Evolutionary conservation across 2,888 invertebrate genomes (phyloP).

Genomic region (Galerucella nymphaeae): DNA sequence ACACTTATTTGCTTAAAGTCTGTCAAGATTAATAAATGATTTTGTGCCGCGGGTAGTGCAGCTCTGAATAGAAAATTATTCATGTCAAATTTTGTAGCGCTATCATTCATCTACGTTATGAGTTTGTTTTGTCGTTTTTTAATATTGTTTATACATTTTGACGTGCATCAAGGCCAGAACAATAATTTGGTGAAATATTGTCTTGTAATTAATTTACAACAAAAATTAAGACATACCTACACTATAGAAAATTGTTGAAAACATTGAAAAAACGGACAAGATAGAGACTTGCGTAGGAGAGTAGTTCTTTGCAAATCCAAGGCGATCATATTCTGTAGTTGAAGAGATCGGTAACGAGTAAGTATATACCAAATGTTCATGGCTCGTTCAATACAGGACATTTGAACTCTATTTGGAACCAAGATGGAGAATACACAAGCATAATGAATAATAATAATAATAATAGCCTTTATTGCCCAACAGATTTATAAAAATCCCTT

Average conservation of each 20-base stretch:
- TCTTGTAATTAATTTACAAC: neutral
- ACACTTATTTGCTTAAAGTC: constrained; percentile 33
- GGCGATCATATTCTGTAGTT: no score
- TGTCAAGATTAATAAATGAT: constrained; percentile 30
- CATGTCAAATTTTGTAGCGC: constrained; percentile 23
- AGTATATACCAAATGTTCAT: no score
- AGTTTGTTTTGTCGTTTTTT: constrained; percentile 1
- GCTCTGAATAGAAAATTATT: constrained; percentile 30
- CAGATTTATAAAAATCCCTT: no score
- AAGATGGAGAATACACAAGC: no score
- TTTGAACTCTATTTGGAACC: no score
- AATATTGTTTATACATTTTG: neutral
- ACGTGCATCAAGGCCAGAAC: neutral
- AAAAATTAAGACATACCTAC: neutral
- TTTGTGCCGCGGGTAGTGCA: constrained; percentile 16
- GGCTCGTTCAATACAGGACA: no score
- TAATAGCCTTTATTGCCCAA: no score
- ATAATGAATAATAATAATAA: no score
- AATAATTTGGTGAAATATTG: neutral
- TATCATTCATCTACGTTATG: constrained; percentile 30
- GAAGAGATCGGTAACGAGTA: no score
- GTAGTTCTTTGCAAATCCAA: no score
- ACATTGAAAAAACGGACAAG: no score
- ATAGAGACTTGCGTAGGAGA: no score
- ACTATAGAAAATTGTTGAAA: neutral